Conservation (phyloP, 1,140 invertebrate species). For the Danaus melanippus region DNA sequence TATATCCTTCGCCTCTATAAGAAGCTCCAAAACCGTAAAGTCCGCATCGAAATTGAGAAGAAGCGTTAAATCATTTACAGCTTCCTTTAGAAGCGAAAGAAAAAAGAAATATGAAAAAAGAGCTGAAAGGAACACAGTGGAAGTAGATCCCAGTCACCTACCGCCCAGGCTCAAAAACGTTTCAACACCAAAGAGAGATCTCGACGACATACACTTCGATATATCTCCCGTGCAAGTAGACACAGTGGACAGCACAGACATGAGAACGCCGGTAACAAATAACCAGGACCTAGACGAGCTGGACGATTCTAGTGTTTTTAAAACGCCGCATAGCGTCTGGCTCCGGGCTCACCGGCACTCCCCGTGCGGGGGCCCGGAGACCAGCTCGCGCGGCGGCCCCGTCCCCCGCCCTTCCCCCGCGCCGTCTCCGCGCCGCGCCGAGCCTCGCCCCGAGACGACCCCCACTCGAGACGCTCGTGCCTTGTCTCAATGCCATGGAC, state of each 20-base stretch:
- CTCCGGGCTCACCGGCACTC: conserved; percentile 43
- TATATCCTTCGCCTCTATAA: conserved; percentile 65
- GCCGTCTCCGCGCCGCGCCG: conserved; percentile 21
- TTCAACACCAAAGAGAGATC: conserved; percentile 56
- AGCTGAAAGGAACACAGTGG: conserved; percentile 52
- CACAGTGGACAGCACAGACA: conserved; percentile 58
- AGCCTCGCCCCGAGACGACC: conserved; percentile 34
- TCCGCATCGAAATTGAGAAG: conserved; percentile 64
- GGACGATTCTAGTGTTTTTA: conserved; percentile 55
- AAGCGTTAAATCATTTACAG: conserved; percentile 68
- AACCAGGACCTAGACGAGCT: conserved; percentile 45
- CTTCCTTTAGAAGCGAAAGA: conserved; percentile 68
- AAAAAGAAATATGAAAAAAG: conserved; percentile 70
- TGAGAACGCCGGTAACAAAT: conserved; percentile 33
- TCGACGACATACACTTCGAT: conserved; percentile 59
- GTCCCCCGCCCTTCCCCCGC: conserved; percentile 14
- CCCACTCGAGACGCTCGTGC: conserved; percentile 57
- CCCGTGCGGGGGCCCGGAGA: conserved; percentile 40
- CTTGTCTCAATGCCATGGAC: conserved; percentile 68
- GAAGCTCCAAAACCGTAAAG: conserved; percentile 64
- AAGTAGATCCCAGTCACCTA: conserved; percentile 48
- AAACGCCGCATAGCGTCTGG: conserved; percentile 58
- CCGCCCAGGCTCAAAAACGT: conserved; percentile 47
- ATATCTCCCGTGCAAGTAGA: conserved; percentile 66
- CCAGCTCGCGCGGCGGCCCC: conserved; percentile 24